A percentile compares a stretch with the other conserved stretches of the same genome.
phyloP scores from a whole-genome alignment of 2,113 vertebrate genomes.

The Burhinus oedicnemus region DNA sequence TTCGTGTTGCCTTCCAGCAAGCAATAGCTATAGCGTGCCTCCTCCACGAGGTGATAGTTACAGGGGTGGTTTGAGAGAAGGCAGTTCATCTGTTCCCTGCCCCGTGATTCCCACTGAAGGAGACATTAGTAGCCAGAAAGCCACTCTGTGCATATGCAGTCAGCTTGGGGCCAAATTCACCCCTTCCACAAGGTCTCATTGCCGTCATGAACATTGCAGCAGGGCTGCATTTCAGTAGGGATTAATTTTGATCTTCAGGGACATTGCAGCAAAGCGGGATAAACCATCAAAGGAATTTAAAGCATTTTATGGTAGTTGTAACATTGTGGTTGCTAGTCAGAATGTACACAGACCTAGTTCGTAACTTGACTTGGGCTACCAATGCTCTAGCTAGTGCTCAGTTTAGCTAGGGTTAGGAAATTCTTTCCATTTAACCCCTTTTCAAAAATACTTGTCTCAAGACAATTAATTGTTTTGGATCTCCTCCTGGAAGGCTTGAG shows the following conservation, averaged over 20 bases:
- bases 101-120: neutral
- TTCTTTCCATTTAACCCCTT: neutral
- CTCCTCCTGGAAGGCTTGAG: neutral
- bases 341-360: neutral
- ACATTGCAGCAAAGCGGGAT: neutral
- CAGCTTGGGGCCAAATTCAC: neutral
- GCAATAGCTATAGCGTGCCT: neutral
- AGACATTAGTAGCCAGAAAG: neutral
- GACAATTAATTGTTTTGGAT: neutral
- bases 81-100: neutral
- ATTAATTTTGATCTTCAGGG: neutral
- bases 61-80: neutral
- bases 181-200: neutral
- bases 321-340: neutral
- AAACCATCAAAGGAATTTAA: neutral
- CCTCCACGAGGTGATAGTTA: neutral
- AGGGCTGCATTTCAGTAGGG: neutral
- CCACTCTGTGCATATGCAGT: neutral
- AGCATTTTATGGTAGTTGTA: neutral
- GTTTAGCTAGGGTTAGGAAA: neutral
- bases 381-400: neutral
- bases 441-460: neutral
- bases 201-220: accelerated
- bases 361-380: neutral
- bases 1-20: neutral